Percentiles rank a stretch among this genome's conserved stretches.
Conservation (phyloP, 2,888 invertebrate genomes). For the Anarsia innoxiella region DNA sequence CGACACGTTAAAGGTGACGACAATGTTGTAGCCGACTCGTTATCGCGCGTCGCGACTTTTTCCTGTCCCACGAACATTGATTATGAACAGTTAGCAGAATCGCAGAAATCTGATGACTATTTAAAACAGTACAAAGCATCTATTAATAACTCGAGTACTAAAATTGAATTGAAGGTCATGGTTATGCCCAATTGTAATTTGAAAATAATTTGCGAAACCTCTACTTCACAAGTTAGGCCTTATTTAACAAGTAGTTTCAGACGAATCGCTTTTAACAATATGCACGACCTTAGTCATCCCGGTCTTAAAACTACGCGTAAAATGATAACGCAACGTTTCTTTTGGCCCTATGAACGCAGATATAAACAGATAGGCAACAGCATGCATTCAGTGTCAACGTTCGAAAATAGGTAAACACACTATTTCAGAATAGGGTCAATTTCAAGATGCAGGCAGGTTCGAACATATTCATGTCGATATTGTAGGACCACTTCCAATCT, state of each 20-base stretch:
- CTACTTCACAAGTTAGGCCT: constrained; percentile 6
- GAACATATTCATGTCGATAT: constrained; percentile 20
- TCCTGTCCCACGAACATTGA: constrained; percentile 9
- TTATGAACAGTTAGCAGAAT: constrained; percentile 4
- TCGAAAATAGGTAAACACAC: constrained; percentile 17
- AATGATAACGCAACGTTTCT: constrained; percentile 6
- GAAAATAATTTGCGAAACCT: constrained; percentile 11
- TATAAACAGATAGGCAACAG: constrained; percentile 7
- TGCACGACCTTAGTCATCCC: constrained; percentile 15
- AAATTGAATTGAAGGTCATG: background rate
- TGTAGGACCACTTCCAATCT: constrained; percentile 16
- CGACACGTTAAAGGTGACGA: constrained; percentile 11
- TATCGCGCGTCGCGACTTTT: constrained; percentile 14
- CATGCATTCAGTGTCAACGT: constrained; percentile 14
- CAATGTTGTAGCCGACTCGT: constrained; percentile 15
- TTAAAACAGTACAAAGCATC: background rate
- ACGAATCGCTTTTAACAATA: constrained; percentile 7
- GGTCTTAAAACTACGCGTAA: constrained; percentile 10
- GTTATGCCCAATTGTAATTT: background rate
- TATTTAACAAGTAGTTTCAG: constrained; percentile 10
- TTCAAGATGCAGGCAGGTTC: constrained; percentile 13
- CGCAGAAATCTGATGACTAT: constrained; percentile 2
- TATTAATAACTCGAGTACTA: background rate
- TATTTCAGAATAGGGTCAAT: constrained; percentile 3
- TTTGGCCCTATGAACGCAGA: constrained; percentile 16